These are phyloP conservation scores for Drosophila gunungcola DNA, from an alignment of 1,140 invertebrate genomes.

Conservation along the genomic window DNA sequence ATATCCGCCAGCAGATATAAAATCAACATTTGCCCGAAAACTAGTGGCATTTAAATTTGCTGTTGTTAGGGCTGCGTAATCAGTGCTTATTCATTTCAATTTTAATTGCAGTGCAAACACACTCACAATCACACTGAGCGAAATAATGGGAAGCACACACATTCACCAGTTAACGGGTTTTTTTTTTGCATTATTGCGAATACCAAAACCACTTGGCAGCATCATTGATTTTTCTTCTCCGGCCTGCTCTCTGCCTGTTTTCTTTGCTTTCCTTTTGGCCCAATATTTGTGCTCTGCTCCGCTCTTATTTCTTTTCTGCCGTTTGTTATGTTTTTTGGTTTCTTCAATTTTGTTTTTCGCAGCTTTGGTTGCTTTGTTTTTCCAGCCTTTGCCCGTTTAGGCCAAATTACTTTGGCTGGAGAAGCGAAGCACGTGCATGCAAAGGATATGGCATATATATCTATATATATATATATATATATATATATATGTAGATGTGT, in stretches of 20 bases:
- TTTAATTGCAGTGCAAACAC: slow-evolving; percentile 40
- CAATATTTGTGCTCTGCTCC: slow-evolving; percentile 22
- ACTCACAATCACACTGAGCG: background rate
- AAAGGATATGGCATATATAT: slow-evolving; percentile 41
- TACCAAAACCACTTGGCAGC: slow-evolving; percentile 66
- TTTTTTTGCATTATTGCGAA: slow-evolving; percentile 48
- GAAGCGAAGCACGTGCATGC: slow-evolving; percentile 75
- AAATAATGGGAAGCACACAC: slow-evolving; percentile 5
- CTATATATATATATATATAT: slow-evolving; percentile 3
- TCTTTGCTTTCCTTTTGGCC: slow-evolving; percentile 17
- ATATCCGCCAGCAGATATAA: background rate
- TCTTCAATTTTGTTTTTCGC: slow-evolving; percentile 26
- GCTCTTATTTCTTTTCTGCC: slow-evolving; percentile 4
- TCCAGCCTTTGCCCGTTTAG: slow-evolving; percentile 7
- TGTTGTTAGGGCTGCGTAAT: slow-evolving; percentile 27
- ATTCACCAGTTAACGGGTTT: slow-evolving; percentile 16
- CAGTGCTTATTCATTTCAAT: slow-evolving; percentile 40
- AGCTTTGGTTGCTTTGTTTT: slow-evolving; percentile 12
- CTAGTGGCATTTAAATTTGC: slow-evolving; percentile 24
- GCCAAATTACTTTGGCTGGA: slow-evolving; percentile 53
- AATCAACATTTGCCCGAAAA: slow-evolving; percentile 17
- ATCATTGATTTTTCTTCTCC: slow-evolving; percentile 78
- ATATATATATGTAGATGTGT: slow-evolving; percentile 3
- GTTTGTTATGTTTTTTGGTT: slow-evolving; percentile 37
- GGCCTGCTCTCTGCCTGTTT: slow-evolving; percentile 25